A percentile compares a stretch with the other conserved stretches of the same genome.
phyloP scores from a whole-genome alignment of 2,888 invertebrate genomes.

The Aquatica leii region DNA sequence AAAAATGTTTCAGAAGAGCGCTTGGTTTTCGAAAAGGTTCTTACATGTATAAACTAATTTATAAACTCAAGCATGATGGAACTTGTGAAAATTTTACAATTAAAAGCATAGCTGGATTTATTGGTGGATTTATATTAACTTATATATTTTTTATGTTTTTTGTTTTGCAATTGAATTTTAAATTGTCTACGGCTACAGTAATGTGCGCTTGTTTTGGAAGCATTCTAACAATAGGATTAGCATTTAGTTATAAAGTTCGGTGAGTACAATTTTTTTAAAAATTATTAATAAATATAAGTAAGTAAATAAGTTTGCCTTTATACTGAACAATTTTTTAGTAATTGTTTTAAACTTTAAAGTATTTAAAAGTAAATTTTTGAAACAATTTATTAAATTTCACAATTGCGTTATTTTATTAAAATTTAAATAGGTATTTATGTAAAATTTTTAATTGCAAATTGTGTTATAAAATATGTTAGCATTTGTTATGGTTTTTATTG shows the following conservation, averaged over 20 bases:
- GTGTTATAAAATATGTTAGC: too few relatives aligned
- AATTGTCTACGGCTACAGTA: constrained; percentile 67
- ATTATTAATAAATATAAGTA: too few relatives aligned
- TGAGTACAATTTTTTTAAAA: constrained; percentile 46
- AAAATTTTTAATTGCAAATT: too few relatives aligned
- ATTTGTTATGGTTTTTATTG: too few relatives aligned
- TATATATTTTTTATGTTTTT: constrained; percentile 74
- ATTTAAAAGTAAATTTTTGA: too few relatives aligned
- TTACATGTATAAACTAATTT: constrained; percentile 54
- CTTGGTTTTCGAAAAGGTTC: constrained; percentile 51
- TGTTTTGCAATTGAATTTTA: constrained; percentile 71
- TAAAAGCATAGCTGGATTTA: constrained; percentile 72
- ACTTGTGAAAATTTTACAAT: constrained; percentile 68
- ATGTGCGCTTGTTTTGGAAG: constrained; percentile 70
- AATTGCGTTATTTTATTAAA: too few relatives aligned
- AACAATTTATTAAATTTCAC: too few relatives aligned
- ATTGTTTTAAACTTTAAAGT: too few relatives aligned
- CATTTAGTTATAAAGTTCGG: constrained; percentile 68
- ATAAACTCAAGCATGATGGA: constrained; percentile 63
- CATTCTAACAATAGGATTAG: constrained; percentile 71
- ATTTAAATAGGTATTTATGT: too few relatives aligned
- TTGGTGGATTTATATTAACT: constrained; percentile 70
- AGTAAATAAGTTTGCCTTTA: too few relatives aligned
- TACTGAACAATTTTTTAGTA: too few relatives aligned
- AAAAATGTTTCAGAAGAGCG: constrained; percentile 54